A percentile compares a stretch with the other conserved stretches of the same genome.
phyloP scores from a whole-genome alignment of 2,888 invertebrate genomes.

The Polydrusus tereticollis region DNA sequence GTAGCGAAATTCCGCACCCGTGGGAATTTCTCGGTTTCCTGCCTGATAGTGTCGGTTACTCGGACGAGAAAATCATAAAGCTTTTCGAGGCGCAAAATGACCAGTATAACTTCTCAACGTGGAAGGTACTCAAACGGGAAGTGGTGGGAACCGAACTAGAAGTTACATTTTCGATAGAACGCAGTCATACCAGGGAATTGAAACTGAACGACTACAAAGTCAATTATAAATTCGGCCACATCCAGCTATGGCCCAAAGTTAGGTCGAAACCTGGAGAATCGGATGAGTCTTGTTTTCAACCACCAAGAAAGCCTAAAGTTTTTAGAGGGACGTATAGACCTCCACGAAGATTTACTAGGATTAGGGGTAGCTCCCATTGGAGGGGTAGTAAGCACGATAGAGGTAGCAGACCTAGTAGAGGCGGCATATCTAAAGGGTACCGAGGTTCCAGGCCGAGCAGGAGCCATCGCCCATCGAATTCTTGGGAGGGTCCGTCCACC shows the following conservation, averaged over 20 bases:
- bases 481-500: not conserved
- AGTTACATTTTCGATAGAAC: not conserved
- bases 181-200: not conserved
- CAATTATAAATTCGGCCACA: not conserved
- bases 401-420: no score
- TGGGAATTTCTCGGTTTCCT: not conserved
- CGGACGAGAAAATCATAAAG: slow-evolving; percentile 1
- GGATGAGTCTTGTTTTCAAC: not conserved
- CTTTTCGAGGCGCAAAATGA: not conserved
- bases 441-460: no score
- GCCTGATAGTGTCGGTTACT: not conserved
- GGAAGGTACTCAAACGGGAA: not conserved
- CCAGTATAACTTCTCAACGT: not conserved
- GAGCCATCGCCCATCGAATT: no score
- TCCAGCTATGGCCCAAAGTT: not conserved
- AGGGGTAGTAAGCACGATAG: not conserved
- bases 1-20: not conserved
- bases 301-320: not conserved
- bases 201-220: not conserved
- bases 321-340: not conserved
- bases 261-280: not conserved
- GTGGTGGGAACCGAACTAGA: not conserved
- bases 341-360: not conserved
- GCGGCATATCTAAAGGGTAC: no score
- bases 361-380: not conserved